Conservation (phyloP, 2,888 invertebrate species). For the Poecilobothrus nobilitatus region DNA sequence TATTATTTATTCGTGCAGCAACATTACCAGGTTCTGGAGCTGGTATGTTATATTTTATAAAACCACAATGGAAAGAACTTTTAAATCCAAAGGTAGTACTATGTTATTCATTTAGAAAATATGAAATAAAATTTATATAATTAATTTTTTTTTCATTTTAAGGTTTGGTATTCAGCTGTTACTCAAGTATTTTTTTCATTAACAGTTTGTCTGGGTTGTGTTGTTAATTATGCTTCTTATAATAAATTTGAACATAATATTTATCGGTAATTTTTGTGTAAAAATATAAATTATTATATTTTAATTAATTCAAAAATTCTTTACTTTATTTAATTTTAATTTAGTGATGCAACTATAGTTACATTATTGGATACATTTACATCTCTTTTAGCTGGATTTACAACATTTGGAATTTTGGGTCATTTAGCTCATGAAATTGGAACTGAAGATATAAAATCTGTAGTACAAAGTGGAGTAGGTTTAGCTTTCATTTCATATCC, state of each 20-base stretch:
- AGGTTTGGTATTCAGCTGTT: constrained; percentile 58
- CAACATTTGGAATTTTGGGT: constrained; percentile 51
- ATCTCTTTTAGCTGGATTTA: constrained; percentile 49
- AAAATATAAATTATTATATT: constrained; percentile 32
- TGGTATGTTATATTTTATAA: constrained; percentile 57
- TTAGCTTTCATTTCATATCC: constrained; percentile 53
- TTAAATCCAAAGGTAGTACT: constrained; percentile 49
- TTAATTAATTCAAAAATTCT: not conserved
- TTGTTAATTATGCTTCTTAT: constrained; percentile 55
- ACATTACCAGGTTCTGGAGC: constrained; percentile 53
- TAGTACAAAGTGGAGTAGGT: constrained; percentile 48
- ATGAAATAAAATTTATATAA: not conserved
- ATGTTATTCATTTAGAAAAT: not conserved
- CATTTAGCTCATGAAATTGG: constrained; percentile 48
- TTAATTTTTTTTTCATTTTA: constrained; percentile 15
- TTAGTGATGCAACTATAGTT: constrained; percentile 50
- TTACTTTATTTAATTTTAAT: constrained; percentile 22
- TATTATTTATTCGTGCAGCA: constrained; percentile 53
- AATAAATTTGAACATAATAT: constrained; percentile 54
- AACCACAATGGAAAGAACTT: constrained; percentile 56
- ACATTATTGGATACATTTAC: constrained; percentile 50
- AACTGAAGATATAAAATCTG: constrained; percentile 44
- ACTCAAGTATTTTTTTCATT: constrained; percentile 58
- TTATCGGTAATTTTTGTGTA: constrained; percentile 40
- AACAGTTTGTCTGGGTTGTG: constrained; percentile 54